Percentiles rank a stretch among this genome's conserved stretches.
Conservation (phyloP, 2,888 invertebrate genomes). For the Apodemia duryi region DNA sequence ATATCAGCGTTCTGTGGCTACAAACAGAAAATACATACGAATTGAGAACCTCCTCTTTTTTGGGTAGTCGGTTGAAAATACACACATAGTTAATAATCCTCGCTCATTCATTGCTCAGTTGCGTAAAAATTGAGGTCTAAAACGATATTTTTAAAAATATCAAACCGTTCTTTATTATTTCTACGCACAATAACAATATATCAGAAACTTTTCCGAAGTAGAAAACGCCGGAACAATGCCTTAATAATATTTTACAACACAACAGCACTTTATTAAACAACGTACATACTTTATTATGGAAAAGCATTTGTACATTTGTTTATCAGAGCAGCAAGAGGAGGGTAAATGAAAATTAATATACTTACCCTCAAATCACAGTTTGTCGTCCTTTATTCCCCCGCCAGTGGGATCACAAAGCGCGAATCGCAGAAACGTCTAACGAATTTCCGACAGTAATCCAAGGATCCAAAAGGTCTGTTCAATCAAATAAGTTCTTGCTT, state of each 20-base stretch:
- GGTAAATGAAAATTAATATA: constrained; percentile 29
- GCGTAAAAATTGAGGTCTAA: no score
- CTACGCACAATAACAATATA: not conserved
- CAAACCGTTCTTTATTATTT: not conserved
- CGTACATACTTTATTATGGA: constrained; percentile 11
- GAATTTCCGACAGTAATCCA: constrained; percentile 65
- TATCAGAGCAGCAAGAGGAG: constrained; percentile 5
- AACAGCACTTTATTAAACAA: constrained; percentile 12
- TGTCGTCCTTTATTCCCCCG: constrained; percentile 36
- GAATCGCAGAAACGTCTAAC: constrained; percentile 44
- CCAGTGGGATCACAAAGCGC: constrained; percentile 39
- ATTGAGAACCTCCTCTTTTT: no score
- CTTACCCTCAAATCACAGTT: constrained; percentile 36
- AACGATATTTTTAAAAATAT: not conserved
- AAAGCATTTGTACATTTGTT: constrained; percentile 23
- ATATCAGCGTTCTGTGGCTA: no score
- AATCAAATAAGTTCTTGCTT: constrained; percentile 73
- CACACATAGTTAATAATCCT: no score
- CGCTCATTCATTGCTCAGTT: no score
- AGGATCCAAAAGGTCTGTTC: constrained; percentile 65
- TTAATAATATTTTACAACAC: constrained; percentile 11
- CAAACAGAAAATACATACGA: no score
- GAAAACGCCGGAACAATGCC: constrained; percentile 1
- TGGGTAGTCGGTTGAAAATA: no score
- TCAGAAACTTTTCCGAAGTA: not conserved